phyloP scores from a whole-genome alignment of 1,140 invertebrate species.

The Daktulosphaira vitifoliae region DNA sequence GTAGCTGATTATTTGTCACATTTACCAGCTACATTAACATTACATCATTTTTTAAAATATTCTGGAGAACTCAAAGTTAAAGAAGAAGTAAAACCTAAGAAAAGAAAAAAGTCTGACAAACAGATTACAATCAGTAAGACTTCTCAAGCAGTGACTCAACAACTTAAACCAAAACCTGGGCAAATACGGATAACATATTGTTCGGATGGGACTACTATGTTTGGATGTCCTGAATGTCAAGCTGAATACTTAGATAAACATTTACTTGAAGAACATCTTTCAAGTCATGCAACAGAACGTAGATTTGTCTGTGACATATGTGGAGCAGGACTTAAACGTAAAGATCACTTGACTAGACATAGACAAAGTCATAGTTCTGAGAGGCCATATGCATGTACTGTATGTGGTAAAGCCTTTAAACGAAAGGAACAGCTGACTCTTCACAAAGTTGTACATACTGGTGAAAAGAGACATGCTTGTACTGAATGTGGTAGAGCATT shows the following conservation, averaged over 20 bases:
- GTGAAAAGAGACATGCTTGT: conserved; percentile 47
- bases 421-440: conserved; percentile 50
- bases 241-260: conserved; percentile 75
- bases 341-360: conserved; percentile 48
- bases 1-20: conserved; percentile 76
- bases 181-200: conserved; percentile 74
- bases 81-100: conserved; percentile 35
- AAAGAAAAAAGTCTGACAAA: conserved; percentile 41
- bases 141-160: conserved; percentile 63
- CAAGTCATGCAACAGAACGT: conserved; percentile 48
- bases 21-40: conserved; percentile 60
- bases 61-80: conserved; percentile 70
- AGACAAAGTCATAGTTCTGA: conserved; percentile 50
- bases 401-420: conserved; percentile 50
- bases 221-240: conserved; percentile 77
- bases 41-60: conserved; percentile 78
- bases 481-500: conserved; percentile 51
- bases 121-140: conserved; percentile 47
- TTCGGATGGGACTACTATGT: conserved; percentile 69
- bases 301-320: conserved; percentile 48
- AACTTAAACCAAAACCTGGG: conserved; percentile 68
- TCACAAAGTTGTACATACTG: conserved; percentile 47
- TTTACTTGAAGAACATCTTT: conserved; percentile 68
- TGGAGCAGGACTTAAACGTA: conserved; percentile 47
- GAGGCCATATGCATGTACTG: conserved; percentile 48